Base-by-base conservation (phyloP, 2,888 invertebrate species). In the Dicycla oo region DNA sequence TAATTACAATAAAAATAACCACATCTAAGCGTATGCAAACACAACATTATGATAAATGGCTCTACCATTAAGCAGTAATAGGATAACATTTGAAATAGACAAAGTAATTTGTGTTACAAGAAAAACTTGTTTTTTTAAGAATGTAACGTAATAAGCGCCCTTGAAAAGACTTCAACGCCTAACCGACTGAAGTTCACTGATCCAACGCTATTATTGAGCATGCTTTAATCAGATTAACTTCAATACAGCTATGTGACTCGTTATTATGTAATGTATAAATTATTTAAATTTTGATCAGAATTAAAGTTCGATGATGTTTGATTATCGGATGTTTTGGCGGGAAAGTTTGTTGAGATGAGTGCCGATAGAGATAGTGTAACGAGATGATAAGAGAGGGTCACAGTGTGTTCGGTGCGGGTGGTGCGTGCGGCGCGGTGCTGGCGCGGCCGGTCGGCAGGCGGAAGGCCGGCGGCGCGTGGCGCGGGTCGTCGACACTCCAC, bases 81-180 rank as follows among this genome's bases (percentile, higher is more conserved):
- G 54, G 56, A 73, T 71, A 64, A 57, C 58, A 49, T 71, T 73
- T 61, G 61, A 58, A 74, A 79, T 85, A 81, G 73, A 74, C 57
- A 58, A 77, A 72, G 64, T 80, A 75, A 73, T 86, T 70, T 62
- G 70, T 81, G 69, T 81, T 71, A 72, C 73, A 82, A 84, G 74
- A 81, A 79, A 76, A 82, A 85, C 83, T 83, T 73, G 84, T 88
- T 87, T 90, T 78, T 92, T 91, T 91, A 88, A 83, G 84, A 87
- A 86, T 86, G 87, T 90, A 88, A 88, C 88, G 89, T 89, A 91
- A 91, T 90, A 91, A 91, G 91, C 93, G 95, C 93, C 95, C 95
- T 95, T 94, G 94, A 94, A 94, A 94, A 94, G 93, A 94, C 93
- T 93, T 94, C 95, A 94, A 94, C 94, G 94, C 93, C 91, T 91